Base-by-base conservation (phyloP, 2,113 vertebrate species). In the Sorex fumeus region DNA sequence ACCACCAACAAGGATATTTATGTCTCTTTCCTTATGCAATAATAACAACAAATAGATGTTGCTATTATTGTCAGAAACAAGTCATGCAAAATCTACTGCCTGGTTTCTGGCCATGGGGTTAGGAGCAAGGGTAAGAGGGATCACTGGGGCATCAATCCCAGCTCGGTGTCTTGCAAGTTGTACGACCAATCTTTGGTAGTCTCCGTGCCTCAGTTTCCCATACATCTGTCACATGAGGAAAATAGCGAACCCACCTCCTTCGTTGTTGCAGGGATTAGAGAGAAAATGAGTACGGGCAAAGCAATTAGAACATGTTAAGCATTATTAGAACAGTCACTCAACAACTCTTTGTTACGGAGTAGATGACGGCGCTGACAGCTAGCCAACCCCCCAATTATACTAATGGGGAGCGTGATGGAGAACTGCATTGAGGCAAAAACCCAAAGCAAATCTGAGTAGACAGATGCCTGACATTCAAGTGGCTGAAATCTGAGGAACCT, bases 41-140 rank as follows among this genome's bases (percentile, higher is more conserved):
- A 50, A 50, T 50, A 50, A 50, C 47, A 50, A 50, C 47, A 50
- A 50, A 21, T 2, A 74, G 83, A 80, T 34, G 30, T 1, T 76
- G 45, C 53, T 71, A 43, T 34, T 32, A 43, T 43, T 30, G 43
- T 72, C 43, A 79, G 84, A 91, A 94, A 87, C 9, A 34, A 81
- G 67, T 72, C 57, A 8, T 3, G 28, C 53, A 71, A 80, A 50
- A 82, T 18, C 21, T 30, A 21, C 27, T 16, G 13, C 60, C 40
- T 64, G 57, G 47, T 23, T n/a, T 47, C 25, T 43, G 91, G 47
- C 79, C 78, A 0, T 0, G 53, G 27, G 47, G 66, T 64, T 45
- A 67, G 11, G 13, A 90, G 12, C 43, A 45, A 25, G 84, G 34
- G 23, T 66, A 25, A 84, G 84, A 70, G 6, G 64, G 77, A 66